Evolutionary conservation across 2,797 vertebrate genomes (phyloP).

Genomic region (Phylloscopus collybita): DNA sequence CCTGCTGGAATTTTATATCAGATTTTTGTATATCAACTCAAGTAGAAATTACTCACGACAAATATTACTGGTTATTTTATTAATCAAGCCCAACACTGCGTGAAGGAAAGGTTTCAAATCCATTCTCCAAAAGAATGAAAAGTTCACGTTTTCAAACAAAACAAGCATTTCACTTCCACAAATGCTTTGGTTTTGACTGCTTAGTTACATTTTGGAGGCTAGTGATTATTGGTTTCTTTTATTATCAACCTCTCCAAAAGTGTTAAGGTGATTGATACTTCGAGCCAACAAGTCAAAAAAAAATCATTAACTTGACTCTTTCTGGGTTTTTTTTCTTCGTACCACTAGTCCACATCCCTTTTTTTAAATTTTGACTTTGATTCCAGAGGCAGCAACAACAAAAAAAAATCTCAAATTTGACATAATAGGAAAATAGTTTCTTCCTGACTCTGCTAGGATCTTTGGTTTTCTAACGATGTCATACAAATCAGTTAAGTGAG

Average conservation of each 20-base stretch:
- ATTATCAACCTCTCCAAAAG: background rate
- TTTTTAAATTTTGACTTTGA: background rate
- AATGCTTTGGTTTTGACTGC: background rate
- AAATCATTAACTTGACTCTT: background rate
- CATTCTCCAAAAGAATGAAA: background rate
- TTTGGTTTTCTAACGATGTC: background rate
- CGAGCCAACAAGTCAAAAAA: background rate
- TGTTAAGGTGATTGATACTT: background rate
- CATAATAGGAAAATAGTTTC: background rate
- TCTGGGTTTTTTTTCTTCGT: background rate
- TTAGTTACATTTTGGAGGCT: background rate
- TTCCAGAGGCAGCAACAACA: background rate
- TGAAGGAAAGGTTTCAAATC: background rate
- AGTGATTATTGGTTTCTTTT: background rate
- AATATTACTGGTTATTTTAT: background rate
- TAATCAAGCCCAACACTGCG: background rate
- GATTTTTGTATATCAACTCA: background rate
- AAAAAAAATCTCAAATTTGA: background rate
- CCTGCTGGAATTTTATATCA: background rate
- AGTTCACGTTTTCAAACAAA: background rate
- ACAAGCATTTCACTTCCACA: background rate
- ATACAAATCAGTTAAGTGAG: background rate
- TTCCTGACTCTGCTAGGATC: background rate
- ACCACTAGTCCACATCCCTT: background rate
- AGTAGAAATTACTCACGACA: background rate